phyloP scores from a whole-genome alignment of 1,140 invertebrate genomes.

The Achroia grisella region DNA sequence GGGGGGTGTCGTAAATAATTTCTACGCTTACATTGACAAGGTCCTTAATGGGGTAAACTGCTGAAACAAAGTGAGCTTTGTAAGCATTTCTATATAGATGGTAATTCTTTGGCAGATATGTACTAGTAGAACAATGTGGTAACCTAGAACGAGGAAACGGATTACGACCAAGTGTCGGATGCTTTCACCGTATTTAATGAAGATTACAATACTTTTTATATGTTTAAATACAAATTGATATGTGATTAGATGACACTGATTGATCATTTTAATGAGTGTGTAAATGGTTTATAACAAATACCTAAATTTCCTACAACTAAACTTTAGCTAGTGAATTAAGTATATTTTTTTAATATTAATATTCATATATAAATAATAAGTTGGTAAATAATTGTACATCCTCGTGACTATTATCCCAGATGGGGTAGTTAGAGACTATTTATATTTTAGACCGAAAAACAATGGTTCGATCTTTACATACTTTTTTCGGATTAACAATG shows the following conservation, averaged over 20 bases:
- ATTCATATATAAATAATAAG: too few species aligned
- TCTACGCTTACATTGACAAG: constrained; percentile 30
- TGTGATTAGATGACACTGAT: background rate
- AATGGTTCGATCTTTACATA: too few species aligned
- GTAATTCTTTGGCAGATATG: constrained; percentile 3
- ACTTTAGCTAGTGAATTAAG: too few species aligned
- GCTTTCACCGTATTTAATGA: constrained; percentile 31
- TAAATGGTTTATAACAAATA: too few species aligned
- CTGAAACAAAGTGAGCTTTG: constrained; percentile 6
- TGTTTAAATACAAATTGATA: background rate
- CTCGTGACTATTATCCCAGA: too few species aligned
- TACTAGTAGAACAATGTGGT: constrained; percentile 19
- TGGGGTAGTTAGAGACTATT: too few species aligned
- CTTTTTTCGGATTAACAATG: too few species aligned
- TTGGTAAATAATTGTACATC: too few species aligned
- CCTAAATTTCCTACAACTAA: too few species aligned
- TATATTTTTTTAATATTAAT: too few species aligned
- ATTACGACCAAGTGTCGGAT: constrained; percentile 31
- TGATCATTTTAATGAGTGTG: too few species aligned
- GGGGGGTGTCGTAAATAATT: constrained; percentile 46
- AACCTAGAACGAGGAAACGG: constrained; percentile 31
- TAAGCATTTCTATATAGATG: background rate
- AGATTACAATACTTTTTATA: constrained; percentile 27
- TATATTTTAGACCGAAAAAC: too few species aligned
- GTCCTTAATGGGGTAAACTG: constrained; percentile 12